These are phyloP conservation scores for Halichoerus grypus DNA, from an alignment of 2,113 vertebrate species.

Conservation along the genomic window DNA sequence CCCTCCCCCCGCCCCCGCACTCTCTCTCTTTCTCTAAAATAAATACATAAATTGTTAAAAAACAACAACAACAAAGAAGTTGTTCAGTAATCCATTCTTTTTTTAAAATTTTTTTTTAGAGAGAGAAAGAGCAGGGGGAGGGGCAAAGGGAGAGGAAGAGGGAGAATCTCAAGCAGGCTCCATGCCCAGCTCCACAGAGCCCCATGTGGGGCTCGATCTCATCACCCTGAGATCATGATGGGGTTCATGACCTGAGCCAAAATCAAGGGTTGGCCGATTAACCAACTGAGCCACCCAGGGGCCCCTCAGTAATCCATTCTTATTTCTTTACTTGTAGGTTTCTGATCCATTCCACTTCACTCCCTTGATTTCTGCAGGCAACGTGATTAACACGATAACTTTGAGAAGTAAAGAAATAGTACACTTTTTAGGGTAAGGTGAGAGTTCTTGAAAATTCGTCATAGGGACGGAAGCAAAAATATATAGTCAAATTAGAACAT, in stretches of 20 bases:
- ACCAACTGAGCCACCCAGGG: not conserved
- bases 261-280: not conserved
- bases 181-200: not conserved
- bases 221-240: not conserved
- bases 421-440: not conserved
- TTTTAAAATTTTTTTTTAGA: not conserved
- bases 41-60: not conserved
- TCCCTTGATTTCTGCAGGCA: constrained; percentile 65
- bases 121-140: not conserved
- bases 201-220: not conserved
- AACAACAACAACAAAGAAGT: not conserved
- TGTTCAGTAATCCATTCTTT: not conserved
- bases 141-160: not conserved
- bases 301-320: constrained; percentile 27
- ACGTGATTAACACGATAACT: constrained; percentile 58
- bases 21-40: not conserved
- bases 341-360: constrained; percentile 3
- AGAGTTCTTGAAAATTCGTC: constrained; percentile 27
- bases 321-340: constrained; percentile 46
- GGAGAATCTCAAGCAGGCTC: not conserved
- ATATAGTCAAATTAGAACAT: not conserved
- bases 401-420: constrained; percentile 54
- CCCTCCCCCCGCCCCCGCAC: not conserved
- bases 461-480: constrained; percentile 14
- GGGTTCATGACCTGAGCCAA: not conserved